Evolutionary conservation across 2,113 vertebrate species (phyloP).

Genomic region (Lagopus leucura): DNA sequence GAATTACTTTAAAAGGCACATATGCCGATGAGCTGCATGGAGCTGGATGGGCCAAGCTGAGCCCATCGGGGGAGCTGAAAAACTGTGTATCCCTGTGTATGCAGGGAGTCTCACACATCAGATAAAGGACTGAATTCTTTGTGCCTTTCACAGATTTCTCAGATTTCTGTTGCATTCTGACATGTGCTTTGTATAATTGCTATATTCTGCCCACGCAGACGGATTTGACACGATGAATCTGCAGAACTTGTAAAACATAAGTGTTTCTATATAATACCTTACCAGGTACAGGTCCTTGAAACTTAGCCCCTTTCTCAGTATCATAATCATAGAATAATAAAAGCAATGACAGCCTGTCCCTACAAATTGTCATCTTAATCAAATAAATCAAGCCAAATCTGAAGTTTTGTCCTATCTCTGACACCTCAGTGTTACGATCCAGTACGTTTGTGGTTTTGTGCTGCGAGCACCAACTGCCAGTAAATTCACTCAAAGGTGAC

Average conservation of each 20-base stretch:
- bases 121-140: not conserved
- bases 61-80: not conserved
- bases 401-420: not conserved
- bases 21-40: not conserved
- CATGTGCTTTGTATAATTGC: not conserved
- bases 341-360: not conserved
- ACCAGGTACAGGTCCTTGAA: not conserved
- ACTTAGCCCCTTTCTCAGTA: not conserved
- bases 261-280: not conserved
- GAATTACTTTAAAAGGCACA: not conserved
- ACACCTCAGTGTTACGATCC: not conserved
- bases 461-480: not conserved
- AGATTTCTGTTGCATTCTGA: not conserved
- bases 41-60: not conserved
- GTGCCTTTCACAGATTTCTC: not conserved
- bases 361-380: not conserved
- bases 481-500: not conserved
- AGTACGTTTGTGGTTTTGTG: not conserved
- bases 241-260: not conserved
- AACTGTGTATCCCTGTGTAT: not conserved
- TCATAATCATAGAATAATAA: not conserved
- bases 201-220: accelerated
- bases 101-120: not conserved
- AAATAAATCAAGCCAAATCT: not conserved
- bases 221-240: not conserved